These are phyloP conservation scores for Pangasius krempfi DNA, from an alignment of 2,797 vertebrate species.

Conservation along the genomic window DNA sequence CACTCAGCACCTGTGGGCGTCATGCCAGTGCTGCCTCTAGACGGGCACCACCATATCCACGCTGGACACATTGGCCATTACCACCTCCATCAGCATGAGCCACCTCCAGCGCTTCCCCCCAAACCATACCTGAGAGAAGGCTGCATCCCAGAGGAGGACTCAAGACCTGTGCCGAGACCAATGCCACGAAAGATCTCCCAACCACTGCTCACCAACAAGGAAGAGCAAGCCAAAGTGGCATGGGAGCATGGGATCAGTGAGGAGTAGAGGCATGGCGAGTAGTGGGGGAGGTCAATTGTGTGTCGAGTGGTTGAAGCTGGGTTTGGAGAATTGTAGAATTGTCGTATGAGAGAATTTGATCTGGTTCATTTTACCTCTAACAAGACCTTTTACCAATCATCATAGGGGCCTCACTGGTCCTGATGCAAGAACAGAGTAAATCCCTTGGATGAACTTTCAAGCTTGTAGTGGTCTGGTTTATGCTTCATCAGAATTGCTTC, in stretches of 20 bases:
- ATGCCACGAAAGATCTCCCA: constrained; percentile 92
- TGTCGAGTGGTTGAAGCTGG: constrained; percentile 2
- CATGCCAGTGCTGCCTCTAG: constrained; percentile 72
- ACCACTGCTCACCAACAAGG: constrained; percentile 83
- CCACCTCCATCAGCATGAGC: constrained; percentile 61
- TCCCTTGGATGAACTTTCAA: background rate
- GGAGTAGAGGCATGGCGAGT: constrained; percentile 77
- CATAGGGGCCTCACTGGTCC: background rate
- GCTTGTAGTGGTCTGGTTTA: constrained; percentile 9
- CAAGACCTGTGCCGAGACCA: constrained; percentile 86
- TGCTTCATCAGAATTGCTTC: constrained; percentile 32
- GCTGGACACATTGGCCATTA: constrained; percentile 50
- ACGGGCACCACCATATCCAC: constrained; percentile 67
- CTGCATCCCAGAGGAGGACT: constrained; percentile 82
- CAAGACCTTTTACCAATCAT: constrained; percentile 30
- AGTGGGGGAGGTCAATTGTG: background rate
- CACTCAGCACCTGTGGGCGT: constrained; percentile 84
- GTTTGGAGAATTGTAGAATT: constrained; percentile 7
- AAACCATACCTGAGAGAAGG: constrained; percentile 70
- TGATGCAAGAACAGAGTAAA: background rate
- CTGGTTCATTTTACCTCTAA: constrained; percentile 25
- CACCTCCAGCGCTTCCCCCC: constrained; percentile 59
- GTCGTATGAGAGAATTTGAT: constrained; percentile 2
- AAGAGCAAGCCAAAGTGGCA: constrained; percentile 88
- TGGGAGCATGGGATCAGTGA: constrained; percentile 95